Evolutionary conservation across 2,113 vertebrate genomes (phyloP).

Genomic region (Alethe diademata): DNA sequence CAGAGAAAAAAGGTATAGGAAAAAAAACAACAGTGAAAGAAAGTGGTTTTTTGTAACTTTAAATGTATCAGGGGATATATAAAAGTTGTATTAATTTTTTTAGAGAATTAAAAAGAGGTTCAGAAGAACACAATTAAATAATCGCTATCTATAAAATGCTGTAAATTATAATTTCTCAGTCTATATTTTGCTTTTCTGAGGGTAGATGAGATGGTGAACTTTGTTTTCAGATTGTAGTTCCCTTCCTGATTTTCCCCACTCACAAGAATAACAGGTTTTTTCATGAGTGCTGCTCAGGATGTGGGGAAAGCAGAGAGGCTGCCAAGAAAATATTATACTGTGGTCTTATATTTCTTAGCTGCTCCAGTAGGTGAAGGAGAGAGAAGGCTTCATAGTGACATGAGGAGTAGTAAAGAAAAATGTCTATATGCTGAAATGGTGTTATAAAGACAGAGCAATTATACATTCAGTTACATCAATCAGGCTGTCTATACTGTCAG

Average conservation of each 20-base stretch:
- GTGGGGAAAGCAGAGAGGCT: not conserved
- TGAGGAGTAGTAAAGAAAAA: not conserved
- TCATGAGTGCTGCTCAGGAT: not conserved
- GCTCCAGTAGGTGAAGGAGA: not conserved
- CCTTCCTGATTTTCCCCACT: not conserved
- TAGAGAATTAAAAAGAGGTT: not conserved
- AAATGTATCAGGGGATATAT: not conserved
- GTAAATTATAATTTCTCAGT: not conserved
- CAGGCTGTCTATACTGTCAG: not conserved
- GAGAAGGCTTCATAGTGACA: not conserved
- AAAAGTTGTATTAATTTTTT: not conserved
- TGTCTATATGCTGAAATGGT: not conserved
- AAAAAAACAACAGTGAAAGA: not conserved
- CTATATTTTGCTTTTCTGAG: not conserved
- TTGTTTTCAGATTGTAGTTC: not conserved
- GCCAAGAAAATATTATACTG: not conserved
- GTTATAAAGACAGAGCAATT: not conserved
- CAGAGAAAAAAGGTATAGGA: not conserved
- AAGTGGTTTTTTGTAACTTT: accelerated
- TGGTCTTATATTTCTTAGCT: not conserved
- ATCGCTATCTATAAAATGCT: not conserved
- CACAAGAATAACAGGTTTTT: not conserved
- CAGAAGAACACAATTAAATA: not conserved
- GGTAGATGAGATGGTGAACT: not conserved
- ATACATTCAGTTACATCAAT: not conserved